Percentiles rank a stretch among this genome's conserved stretches.
Conservation (phyloP, 2,888 invertebrate genomes). For the Biston stratarius region DNA sequence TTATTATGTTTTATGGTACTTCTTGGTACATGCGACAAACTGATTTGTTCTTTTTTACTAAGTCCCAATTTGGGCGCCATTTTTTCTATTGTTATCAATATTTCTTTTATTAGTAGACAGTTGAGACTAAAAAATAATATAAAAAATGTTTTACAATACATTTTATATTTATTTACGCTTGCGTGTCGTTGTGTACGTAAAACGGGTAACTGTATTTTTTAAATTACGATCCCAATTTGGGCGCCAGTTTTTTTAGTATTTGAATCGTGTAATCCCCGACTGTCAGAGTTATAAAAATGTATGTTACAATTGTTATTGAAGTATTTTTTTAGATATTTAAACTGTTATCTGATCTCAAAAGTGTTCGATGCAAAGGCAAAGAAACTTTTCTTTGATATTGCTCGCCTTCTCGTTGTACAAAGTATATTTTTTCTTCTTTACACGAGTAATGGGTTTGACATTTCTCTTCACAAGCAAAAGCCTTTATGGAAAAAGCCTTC, state of each 20-base stretch:
- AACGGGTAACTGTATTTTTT: not conserved
- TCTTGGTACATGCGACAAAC: not conserved
- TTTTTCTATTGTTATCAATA: not conserved
- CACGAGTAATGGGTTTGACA: constrained; percentile 1
- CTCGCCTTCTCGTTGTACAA: not conserved
- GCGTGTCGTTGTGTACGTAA: too few species aligned
- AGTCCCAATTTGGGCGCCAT: constrained; percentile 22
- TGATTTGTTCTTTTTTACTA: not conserved
- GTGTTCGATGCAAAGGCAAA: constrained; percentile 6
- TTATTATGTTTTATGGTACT: constrained; percentile 1
- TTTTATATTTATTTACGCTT: not conserved
- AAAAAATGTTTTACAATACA: too few species aligned
- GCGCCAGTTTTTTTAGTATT: constrained; percentile 7
- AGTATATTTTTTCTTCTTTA: not conserved
- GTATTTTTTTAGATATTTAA: too few species aligned
- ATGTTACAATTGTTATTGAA: not conserved
- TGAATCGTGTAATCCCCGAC: too few species aligned
- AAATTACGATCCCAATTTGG: constrained; percentile 8
- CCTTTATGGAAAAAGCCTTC: constrained; percentile 5
- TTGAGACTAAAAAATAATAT: too few species aligned
- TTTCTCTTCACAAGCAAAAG: constrained; percentile 9
- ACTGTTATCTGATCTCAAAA: too few species aligned
- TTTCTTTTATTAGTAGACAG: not conserved
- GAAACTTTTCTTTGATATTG: constrained; percentile 13
- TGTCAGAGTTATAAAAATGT: not conserved